These are phyloP conservation scores for Scortum barcoo DNA, from an alignment of 2,113 vertebrate genomes.

Conservation along the genomic window DNA sequence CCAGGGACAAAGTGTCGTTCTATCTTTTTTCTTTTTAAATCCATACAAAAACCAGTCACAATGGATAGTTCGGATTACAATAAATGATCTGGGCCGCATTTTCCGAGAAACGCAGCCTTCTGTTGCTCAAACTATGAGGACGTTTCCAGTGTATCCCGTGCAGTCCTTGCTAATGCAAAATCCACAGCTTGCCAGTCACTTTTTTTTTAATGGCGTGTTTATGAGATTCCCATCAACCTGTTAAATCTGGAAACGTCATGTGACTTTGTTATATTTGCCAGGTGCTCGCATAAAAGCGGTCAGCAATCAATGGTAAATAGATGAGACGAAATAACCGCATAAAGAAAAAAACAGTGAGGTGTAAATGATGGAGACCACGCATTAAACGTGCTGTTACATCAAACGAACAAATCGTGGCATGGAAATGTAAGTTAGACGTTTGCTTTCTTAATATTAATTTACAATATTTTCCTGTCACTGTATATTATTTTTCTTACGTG, in stretches of 20 bases:
- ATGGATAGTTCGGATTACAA: background rate
- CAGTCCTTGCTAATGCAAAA: background rate
- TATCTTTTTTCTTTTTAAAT: background rate
- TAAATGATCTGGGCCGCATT: background rate
- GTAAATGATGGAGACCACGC: too few species aligned
- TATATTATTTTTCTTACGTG: background rate
- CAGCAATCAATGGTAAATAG: slow-evolving; percentile 11
- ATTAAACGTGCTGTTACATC: background rate
- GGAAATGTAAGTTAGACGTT: background rate
- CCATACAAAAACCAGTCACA: background rate
- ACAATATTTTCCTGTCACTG: background rate
- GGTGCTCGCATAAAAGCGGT: slow-evolving; percentile 41
- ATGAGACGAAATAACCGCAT: slow-evolving; percentile 21
- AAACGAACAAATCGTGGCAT: background rate
- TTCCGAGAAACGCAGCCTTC: background rate
- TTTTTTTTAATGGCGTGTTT: slow-evolving; percentile 36
- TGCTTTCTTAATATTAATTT: background rate
- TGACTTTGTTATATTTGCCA: slow-evolving; percentile 13
- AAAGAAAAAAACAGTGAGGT: slow-evolving; percentile 14
- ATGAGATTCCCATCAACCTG: slow-evolving; percentile 26
- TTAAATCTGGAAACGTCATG: slow-evolving; percentile 38
- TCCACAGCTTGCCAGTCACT: slow-evolving; percentile 6
- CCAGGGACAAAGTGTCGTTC: too few species aligned
- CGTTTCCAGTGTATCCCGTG: background rate
- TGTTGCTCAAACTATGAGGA: slow-evolving; percentile 3